A percentile compares a stretch with the other conserved stretches of the same genome.
These are phyloP conservation scores for Battus philenor DNA, from an alignment of 1,140 invertebrate species.

Conservation along the genomic window DNA sequence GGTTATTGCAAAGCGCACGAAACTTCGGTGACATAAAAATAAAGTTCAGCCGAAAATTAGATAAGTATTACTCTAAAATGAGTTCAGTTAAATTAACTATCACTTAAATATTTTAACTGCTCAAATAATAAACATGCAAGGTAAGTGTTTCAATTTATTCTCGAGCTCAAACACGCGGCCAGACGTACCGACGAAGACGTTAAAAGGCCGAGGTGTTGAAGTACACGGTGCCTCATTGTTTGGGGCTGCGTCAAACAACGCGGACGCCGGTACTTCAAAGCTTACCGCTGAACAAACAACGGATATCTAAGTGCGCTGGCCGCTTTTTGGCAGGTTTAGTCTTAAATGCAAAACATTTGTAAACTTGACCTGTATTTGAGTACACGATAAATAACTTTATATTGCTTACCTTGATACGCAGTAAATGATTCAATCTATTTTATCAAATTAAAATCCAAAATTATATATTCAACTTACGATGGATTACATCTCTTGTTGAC, in stretches of 20 bases:
- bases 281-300: conserved; percentile 38
- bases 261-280: conserved; percentile 59
- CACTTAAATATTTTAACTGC: conserved; percentile 17
- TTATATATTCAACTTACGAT: too few species aligned
- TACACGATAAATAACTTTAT: too few species aligned
- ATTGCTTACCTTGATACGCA: too few species aligned
- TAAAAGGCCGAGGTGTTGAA: conserved; percentile 57
- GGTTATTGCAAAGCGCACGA: too few species aligned
- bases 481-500: too few species aligned
- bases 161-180: conserved; percentile 26
- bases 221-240: conserved; percentile 52
- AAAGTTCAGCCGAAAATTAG: not conserved
- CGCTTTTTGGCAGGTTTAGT: too few species aligned
- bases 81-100: not conserved
- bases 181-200: conserved; percentile 44
- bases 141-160: conserved; percentile 36
- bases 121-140: conserved; percentile 24
- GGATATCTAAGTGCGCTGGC: conserved; percentile 25
- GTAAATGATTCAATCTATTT: too few species aligned
- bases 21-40: too few species aligned
- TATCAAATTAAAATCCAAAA: too few species aligned
- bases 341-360: too few species aligned
- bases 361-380: too few species aligned
- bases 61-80: too few species aligned
- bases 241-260: conserved; percentile 42